Conservation (phyloP, 2,797 vertebrate genomes). For the Cyclura pinguis region DNA sequence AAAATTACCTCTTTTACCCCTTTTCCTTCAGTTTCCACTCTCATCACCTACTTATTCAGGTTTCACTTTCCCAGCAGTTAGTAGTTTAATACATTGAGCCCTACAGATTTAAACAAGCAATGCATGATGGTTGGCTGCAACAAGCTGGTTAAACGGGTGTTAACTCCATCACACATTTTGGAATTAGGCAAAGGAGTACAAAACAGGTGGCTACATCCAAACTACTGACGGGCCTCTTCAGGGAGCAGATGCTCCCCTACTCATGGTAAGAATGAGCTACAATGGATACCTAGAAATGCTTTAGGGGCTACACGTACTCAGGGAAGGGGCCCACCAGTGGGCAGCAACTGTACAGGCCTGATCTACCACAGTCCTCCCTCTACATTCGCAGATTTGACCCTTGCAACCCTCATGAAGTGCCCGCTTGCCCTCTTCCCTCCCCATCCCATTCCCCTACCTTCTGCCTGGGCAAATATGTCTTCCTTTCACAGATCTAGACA, state of each 20-base stretch:
- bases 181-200: neutral
- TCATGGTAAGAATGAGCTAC: neutral
- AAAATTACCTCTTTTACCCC: neutral
- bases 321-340: neutral
- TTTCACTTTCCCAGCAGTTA: neutral
- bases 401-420: too few relatives aligned
- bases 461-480: too few relatives aligned
- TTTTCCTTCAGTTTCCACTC: neutral
- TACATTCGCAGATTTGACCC: too few relatives aligned
- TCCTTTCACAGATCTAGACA: too few relatives aligned
- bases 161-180: neutral
- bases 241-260: neutral
- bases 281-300: neutral
- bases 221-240: neutral
- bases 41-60: neutral
- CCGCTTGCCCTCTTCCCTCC: too few relatives aligned
- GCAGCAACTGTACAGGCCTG: neutral
- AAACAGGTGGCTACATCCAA: neutral
- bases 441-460: too few relatives aligned
- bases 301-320: neutral
- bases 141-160: neutral
- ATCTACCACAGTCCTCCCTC: neutral
- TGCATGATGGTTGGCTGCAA: neutral
- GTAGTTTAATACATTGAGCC: neutral
- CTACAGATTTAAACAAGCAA: neutral